phyloP scores from a whole-genome alignment of 1,140 invertebrate species.

The Lycorma delicatula region DNA sequence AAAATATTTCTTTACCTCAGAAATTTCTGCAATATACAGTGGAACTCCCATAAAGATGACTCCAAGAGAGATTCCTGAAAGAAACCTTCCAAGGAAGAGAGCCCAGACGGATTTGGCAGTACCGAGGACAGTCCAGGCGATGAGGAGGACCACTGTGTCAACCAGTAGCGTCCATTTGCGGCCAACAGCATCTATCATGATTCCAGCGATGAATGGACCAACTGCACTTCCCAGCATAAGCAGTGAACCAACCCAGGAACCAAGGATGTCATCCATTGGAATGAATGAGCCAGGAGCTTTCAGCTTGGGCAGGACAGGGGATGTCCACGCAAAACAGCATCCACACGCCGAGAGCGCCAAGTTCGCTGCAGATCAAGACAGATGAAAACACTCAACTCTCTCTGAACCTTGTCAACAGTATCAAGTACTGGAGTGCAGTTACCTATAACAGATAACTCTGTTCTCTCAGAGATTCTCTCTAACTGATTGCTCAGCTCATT shows the following conservation, averaged over 20 bases:
- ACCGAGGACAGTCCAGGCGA: conserved; percentile 22
- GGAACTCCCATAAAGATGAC: conserved; percentile 53
- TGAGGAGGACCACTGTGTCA: conserved; percentile 16
- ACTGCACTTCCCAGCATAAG: conserved; percentile 21
- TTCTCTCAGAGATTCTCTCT: neutral
- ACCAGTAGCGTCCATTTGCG: conserved; percentile 39
- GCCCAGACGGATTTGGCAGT: conserved; percentile 13
- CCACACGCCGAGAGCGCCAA: conserved; percentile 53
- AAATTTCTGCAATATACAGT: conserved; percentile 37
- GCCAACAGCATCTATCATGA: conserved; percentile 63
- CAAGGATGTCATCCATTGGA: conserved; percentile 8
- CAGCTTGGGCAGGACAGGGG: conserved; percentile 54
- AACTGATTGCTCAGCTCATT: neutral
- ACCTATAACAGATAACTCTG: neutral
- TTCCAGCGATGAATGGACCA: conserved; percentile 32
- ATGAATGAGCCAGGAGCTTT: conserved; percentile 22
- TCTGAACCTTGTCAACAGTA: neutral
- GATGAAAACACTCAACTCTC: neutral
- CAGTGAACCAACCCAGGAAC: conserved; percentile 23
- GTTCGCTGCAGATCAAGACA: neutral
- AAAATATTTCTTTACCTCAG: conserved; percentile 43
- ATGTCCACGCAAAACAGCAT: conserved; percentile 63
- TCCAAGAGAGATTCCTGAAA: conserved; percentile 53
- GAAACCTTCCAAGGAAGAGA: conserved; percentile 49
- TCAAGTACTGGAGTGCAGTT: neutral